Base-by-base conservation (phyloP, 2,113 vertebrate species). In the Phocoena phocoena region DNA sequence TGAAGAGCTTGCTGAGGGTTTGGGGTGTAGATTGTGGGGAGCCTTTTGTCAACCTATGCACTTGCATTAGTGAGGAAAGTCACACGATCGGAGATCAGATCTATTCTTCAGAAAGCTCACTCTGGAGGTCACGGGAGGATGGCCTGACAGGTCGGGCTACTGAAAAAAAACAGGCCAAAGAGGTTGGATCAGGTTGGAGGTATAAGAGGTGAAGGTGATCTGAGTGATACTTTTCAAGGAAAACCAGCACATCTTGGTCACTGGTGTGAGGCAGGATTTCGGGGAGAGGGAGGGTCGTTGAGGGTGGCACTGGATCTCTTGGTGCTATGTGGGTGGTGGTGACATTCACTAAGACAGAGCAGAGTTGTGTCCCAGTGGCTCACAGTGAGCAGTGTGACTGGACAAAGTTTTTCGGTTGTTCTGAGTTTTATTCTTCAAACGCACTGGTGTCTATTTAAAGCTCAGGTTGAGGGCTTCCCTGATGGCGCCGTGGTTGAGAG, bases 261-360 rank as follows among this genome's bases (percentile, higher is more conserved):
- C 36, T 63, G 55, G 17, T 33, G 33, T 17, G 90, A 88, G 23
- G 33, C 8, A 28, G 6, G 47, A 23, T 36, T 86, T 67, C 12
- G 0, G 36, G 65, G 25, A 53, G 11, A 25, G 8, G 21, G 38
- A 23, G 13, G 4, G 1, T 20, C 31, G 0, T 12, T 36, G 33
- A 38, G 41, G 67, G 18, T 38, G 36, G 18, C 6, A 50, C 23
- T 10, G 65, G 21, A 23, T 33, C 6, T 85, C 83, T n/a, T 1
- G 8, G 55, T 55, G 60, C 31, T 36, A 0, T 11, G 31, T 14
- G 58, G 41, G 17, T 5, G 26, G 9, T 3, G 2, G 63, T 25
- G 7, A 9, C 10, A 7, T 33, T 33, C 11, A 13, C 41, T 31
- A 44, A 12, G 60, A 62, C 26, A 73, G 82, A 12, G 13, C 47